A percentile compares a stretch with the other conserved stretches of the same genome.
Evolutionary conservation across 2,113 vertebrate genomes (phyloP).

Genomic region (Ptyas mucosa): DNA sequence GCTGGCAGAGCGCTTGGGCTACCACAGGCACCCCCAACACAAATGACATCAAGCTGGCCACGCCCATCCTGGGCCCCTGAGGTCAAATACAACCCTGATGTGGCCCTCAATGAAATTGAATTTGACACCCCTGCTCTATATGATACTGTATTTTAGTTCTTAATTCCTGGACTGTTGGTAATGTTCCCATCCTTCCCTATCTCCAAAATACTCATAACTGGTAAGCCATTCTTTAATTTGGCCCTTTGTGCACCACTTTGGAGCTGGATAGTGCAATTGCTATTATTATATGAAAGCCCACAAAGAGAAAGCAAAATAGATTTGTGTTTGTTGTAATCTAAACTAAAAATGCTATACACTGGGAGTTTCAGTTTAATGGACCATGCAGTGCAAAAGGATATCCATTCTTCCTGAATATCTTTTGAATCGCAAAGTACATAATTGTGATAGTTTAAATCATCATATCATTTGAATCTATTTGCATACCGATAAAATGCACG

Average conservation of each 20-base stretch:
- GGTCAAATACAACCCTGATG: too few species aligned
- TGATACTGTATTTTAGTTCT: background rate
- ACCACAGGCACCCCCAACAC: too few species aligned
- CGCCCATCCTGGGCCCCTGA: too few species aligned
- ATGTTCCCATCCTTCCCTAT: background rate
- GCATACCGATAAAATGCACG: background rate
- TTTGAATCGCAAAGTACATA: background rate
- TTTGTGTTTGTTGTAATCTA: background rate
- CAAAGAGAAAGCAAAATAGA: background rate
- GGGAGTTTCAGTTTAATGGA: background rate
- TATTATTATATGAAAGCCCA: background rate
- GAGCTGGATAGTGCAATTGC: background rate
- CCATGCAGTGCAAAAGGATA: background rate
- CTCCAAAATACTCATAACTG: background rate
- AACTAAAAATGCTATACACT: background rate
- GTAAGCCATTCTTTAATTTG: background rate
- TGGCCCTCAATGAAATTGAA: too few species aligned
- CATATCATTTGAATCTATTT: background rate
- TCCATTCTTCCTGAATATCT: background rate
- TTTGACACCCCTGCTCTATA: background rate
- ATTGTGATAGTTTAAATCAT: background rate
- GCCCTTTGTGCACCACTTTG: background rate
- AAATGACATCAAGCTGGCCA: too few species aligned
- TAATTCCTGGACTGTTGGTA: background rate
- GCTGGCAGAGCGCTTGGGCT: too few species aligned